Percentiles rank a stretch among this genome's conserved stretches.
Conservation (phyloP, 2,113 vertebrate genomes). For the Morone chrysops region DNA sequence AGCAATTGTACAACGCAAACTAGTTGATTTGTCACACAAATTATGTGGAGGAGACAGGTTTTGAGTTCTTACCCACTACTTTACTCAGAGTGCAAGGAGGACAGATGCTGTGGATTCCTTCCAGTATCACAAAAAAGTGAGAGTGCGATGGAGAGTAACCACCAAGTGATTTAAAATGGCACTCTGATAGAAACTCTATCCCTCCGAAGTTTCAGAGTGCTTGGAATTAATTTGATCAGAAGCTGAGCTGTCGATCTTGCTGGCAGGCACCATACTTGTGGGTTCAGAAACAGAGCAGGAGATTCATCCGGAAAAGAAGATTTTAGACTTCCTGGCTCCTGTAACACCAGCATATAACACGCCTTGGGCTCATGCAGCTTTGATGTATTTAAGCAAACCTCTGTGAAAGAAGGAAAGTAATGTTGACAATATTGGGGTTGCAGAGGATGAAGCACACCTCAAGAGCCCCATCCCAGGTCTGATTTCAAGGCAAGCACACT, state of each 20-base stretch:
- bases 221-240: constrained; percentile 26
- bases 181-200: constrained; percentile 1
- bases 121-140: constrained; percentile 8
- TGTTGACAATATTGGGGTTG: neutral
- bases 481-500: neutral
- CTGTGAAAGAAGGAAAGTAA: neutral
- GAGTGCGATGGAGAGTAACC: constrained; percentile 7
- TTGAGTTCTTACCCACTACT: neutral
- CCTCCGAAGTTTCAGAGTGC: constrained; percentile 12
- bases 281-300: neutral
- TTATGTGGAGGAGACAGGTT: neutral
- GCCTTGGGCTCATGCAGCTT: neutral
- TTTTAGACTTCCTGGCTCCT: neutral
- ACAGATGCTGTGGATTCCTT: neutral
- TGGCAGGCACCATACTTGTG: neutral
- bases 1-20: neutral
- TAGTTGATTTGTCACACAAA: neutral
- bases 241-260: neutral
- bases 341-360: neutral
- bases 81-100: neutral
- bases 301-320: constrained; percentile 8
- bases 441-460: constrained; percentile 8
- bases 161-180: constrained; percentile 1
- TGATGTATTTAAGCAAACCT: neutral
- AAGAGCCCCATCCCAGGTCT: neutral